Evolutionary conservation across 2,888 invertebrate species (phyloP).

Genomic region (Lithophane ornitopus): DNA sequence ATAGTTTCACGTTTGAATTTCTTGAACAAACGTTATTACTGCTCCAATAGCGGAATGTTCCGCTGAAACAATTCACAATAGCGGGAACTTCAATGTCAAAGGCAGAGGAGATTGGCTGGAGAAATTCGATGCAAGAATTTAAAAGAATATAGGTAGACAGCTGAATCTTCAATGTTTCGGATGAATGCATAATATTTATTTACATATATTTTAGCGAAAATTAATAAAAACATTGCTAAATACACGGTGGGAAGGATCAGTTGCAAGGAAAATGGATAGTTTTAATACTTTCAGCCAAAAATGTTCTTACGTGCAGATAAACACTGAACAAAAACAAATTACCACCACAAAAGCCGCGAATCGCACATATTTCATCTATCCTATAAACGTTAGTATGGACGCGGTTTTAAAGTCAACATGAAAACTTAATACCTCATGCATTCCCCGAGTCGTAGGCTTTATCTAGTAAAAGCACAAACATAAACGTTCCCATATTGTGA

Average conservation of each 20-base stretch:
- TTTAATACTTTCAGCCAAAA: background rate
- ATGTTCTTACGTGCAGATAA: background rate
- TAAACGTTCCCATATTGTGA: slow-evolving; percentile 55
- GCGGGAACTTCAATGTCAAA: slow-evolving; percentile 85
- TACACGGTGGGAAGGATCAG: background rate
- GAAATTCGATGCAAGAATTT: slow-evolving; percentile 76
- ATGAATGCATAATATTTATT: slow-evolving; percentile 32
- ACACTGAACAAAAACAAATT: background rate
- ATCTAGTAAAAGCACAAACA: slow-evolving; percentile 57
- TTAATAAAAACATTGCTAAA: background rate
- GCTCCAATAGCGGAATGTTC: slow-evolving; percentile 84
- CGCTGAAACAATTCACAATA: slow-evolving; percentile 87
- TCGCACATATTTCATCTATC: background rate
- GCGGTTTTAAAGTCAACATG: slow-evolving; percentile 18
- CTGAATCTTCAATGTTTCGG: slow-evolving; percentile 50
- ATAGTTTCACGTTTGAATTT: slow-evolving; percentile 88
- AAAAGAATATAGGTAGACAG: slow-evolving; percentile 66
- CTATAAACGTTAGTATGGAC: background rate
- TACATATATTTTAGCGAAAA: background rate
- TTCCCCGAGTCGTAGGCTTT: slow-evolving; percentile 40
- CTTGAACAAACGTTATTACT: slow-evolving; percentile 88
- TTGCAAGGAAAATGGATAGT: background rate
- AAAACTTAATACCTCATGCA: slow-evolving; percentile 27
- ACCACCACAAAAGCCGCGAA: background rate
- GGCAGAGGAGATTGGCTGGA: slow-evolving; percentile 81